A percentile compares a stretch with the other conserved stretches of the same genome.
Conservation (phyloP, 2,888 invertebrate species). For the Nasonia oneida region DNA sequence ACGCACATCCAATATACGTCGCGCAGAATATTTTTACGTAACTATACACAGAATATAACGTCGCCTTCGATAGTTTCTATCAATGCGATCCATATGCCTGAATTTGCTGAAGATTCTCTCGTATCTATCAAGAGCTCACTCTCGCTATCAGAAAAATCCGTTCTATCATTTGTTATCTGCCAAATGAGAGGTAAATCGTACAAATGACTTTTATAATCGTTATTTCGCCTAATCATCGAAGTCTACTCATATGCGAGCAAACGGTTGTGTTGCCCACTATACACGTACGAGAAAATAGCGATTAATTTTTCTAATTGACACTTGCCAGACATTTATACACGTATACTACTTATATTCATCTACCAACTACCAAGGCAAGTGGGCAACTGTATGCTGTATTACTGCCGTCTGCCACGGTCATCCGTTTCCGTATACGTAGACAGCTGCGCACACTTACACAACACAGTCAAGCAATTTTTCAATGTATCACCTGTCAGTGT, state of each 20-base stretch:
- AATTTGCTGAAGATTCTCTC: background rate
- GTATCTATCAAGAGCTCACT: background rate
- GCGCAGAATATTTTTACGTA: background rate
- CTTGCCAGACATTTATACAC: background rate
- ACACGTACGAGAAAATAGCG: background rate
- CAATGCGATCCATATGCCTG: background rate
- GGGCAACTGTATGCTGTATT: background rate
- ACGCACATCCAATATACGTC: background rate
- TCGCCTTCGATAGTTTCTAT: background rate
- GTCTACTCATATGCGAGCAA: background rate
- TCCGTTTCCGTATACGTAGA: constrained; percentile 50
- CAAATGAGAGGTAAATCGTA: background rate
- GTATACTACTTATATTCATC: no score
- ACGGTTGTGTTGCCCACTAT: background rate
- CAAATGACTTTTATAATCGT: background rate
- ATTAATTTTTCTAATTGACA: background rate
- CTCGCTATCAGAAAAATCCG: background rate
- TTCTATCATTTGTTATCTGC: background rate
- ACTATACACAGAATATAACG: background rate
- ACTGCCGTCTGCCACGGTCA: background rate
- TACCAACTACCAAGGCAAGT: background rate
- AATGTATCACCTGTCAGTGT: constrained; percentile 43
- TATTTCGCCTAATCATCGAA: background rate
- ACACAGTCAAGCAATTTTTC: background rate
- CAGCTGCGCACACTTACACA: background rate